Percentiles rank a stretch among this genome's conserved stretches.
These are phyloP conservation scores for Sebastes itinus DNA, from an alignment of 2,797 vertebrate species.

Conservation along the genomic window DNA sequence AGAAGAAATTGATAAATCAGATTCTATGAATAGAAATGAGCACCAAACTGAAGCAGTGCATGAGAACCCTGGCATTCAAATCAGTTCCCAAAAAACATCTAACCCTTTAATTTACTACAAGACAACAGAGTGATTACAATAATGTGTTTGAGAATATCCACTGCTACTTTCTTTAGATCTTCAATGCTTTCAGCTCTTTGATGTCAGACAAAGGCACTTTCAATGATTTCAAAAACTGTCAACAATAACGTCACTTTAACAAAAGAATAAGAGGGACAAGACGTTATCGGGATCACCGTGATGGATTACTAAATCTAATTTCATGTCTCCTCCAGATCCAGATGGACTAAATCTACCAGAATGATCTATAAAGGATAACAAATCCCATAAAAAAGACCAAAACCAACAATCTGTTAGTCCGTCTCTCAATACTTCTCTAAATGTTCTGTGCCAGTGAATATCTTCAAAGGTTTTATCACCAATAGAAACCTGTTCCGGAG, in stretches of 20 bases:
- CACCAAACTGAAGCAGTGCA: background rate
- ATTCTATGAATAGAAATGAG: background rate
- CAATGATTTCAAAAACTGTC: background rate
- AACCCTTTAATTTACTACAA: background rate
- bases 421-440: no score
- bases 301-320: background rate
- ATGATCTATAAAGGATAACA: background rate
- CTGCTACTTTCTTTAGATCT: background rate
- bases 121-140: background rate
- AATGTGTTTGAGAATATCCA: background rate
- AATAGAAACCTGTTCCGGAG: background rate
- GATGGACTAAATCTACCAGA: background rate
- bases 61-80: background rate
- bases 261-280: background rate
- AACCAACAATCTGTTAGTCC: background rate
- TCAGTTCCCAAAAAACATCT: background rate
- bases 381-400: background rate
- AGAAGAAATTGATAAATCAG: background rate
- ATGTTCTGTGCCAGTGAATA: background rate
- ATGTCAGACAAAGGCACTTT: background rate
- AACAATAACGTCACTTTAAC: background rate
- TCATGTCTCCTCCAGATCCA: background rate
- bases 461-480: slow-evolving; percentile 4
- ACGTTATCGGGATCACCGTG: background rate
- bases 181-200: background rate